Conservation (phyloP, 2,888 invertebrate genomes). For the Ptychoptera contaminata region DNA sequence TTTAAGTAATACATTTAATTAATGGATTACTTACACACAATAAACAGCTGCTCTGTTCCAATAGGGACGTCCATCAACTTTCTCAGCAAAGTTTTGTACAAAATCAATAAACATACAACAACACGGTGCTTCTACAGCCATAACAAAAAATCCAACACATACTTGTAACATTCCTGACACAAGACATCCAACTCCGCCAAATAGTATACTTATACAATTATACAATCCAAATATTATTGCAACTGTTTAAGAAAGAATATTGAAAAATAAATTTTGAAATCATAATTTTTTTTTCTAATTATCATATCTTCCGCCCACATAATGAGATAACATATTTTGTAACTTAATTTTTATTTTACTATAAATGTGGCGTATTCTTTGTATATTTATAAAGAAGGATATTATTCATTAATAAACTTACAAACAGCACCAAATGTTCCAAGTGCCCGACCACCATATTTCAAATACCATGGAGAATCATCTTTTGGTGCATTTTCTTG, state of each 20-base stretch:
- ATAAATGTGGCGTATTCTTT: background rate
- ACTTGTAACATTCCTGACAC: slow-evolving; percentile 75
- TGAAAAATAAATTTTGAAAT: no score
- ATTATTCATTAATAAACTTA: slow-evolving; percentile 35
- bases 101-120: slow-evolving; percentile 94
- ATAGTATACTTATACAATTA: slow-evolving; percentile 51
- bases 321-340: background rate
- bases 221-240: slow-evolving; percentile 68
- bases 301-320: background rate
- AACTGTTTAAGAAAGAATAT: slow-evolving; percentile 35
- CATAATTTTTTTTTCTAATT: slow-evolving; percentile 4
- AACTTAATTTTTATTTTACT: background rate
- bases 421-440: slow-evolving; percentile 73
- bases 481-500: slow-evolving; percentile 63
- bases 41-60: slow-evolving; percentile 82
- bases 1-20: background rate
- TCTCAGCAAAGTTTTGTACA: slow-evolving; percentile 71
- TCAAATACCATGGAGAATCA: slow-evolving; percentile 80
- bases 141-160: slow-evolving; percentile 72
- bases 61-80: slow-evolving; percentile 68
- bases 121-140: slow-evolving; percentile 89
- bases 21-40: slow-evolving; percentile 59
- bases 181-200: slow-evolving; percentile 46
- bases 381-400: slow-evolving; percentile 4
- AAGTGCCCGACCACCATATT: slow-evolving; percentile 66